Evolutionary conservation across 2,797 vertebrate genomes (phyloP).

Genomic region (Syndactyla subalaris): DNA sequence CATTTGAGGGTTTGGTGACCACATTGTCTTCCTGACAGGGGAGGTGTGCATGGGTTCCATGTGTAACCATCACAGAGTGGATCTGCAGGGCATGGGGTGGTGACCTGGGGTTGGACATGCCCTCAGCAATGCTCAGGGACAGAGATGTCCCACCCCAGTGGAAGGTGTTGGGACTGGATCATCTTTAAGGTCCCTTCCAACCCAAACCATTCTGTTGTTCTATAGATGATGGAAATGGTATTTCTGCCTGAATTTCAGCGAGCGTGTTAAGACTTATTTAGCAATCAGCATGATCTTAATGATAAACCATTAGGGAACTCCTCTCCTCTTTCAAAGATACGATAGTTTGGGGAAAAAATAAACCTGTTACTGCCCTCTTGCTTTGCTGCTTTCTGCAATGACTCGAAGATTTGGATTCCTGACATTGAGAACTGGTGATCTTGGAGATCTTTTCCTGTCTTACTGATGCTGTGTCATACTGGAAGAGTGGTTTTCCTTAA

Average conservation of each 20-base stretch:
- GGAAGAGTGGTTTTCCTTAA: not conserved
- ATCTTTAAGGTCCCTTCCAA: not conserved
- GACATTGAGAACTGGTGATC: not conserved
- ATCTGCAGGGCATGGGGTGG: not conserved
- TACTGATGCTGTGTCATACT: not conserved
- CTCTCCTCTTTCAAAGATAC: not conserved
- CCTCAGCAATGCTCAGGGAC: not conserved
- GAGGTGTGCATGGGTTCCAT: not conserved
- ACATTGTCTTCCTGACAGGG: not conserved
- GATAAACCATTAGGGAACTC: constrained; percentile 8
- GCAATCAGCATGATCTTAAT: not conserved
- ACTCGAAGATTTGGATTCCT: not conserved
- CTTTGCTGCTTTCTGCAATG: not conserved
- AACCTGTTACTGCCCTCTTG: not conserved
- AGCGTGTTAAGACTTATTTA: not conserved
- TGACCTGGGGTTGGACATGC: not conserved
- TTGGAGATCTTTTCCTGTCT: not conserved
- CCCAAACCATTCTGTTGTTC: not conserved
- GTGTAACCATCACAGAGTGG: not conserved
- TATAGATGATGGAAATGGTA: not conserved
- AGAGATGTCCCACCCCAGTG: rapidly evolving
- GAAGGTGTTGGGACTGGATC: not conserved
- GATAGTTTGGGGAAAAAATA: not conserved
- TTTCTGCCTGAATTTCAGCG: constrained; percentile 22
- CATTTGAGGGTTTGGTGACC: too few species aligned